A percentile compares a stretch with the other conserved stretches of the same genome.
phyloP scores from a whole-genome alignment of 2,113 vertebrate genomes.

The Rhombomys opimus region DNA sequence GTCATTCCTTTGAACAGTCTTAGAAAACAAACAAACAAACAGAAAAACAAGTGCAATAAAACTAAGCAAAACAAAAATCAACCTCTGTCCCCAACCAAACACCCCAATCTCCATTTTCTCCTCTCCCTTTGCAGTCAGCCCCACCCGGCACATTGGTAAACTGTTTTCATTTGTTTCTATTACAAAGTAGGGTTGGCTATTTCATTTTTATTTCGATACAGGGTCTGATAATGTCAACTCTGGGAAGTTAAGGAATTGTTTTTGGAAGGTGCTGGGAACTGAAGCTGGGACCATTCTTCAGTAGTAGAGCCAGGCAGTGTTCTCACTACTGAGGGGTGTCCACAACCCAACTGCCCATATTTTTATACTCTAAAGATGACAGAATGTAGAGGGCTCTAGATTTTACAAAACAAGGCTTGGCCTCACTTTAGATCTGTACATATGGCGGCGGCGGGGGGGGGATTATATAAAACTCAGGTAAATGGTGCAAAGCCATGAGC shows the following conservation, averaged over 20 bases:
- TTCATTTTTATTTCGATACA: neutral
- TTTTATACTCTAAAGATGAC: slow-evolving; percentile 41
- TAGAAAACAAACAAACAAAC: neutral
- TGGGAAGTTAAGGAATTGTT: neutral
- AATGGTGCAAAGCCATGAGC: neutral
- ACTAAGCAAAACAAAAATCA: neutral
- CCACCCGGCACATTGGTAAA: neutral
- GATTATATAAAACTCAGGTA: slow-evolving; percentile 19
- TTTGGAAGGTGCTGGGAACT: neutral
- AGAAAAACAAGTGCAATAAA: neutral
- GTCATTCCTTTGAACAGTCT: slow-evolving; percentile 19
- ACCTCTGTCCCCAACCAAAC: neutral
- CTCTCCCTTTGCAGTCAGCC: neutral
- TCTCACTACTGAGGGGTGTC: neutral
- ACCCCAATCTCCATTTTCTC: neutral
- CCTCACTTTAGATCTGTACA: slow-evolving; percentile 18
- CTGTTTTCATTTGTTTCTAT: neutral
- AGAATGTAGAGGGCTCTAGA: neutral
- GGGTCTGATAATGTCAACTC: neutral
- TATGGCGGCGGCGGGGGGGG: slow-evolving; percentile 25
- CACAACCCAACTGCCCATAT: neutral
- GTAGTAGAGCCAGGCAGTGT: neutral
- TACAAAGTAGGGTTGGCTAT: neutral
- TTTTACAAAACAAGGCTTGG: slow-evolving; percentile 41
- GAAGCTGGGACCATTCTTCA: neutral